These are phyloP conservation scores for Shinisaurus crocodilurus DNA, from an alignment of 2,113 vertebrate species.

Conservation along the genomic window DNA sequence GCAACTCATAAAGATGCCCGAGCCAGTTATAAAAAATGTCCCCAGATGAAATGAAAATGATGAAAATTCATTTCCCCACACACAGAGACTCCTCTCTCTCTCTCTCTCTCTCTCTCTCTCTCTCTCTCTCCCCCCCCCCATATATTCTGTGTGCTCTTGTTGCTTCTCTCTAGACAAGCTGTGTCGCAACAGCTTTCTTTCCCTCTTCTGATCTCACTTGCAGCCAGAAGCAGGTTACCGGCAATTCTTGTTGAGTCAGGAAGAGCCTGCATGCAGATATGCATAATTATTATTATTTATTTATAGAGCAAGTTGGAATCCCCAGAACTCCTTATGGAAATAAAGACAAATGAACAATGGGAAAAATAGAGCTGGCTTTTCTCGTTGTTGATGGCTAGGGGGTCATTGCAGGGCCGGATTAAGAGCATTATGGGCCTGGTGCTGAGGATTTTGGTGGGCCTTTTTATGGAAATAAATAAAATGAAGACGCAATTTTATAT, in stretches of 20 bases:
- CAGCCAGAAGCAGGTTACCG: not conserved
- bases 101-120: too few species aligned
- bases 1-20: conserved; percentile 22
- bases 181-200: conserved; percentile 14
- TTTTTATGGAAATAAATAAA: too few species aligned
- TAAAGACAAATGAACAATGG: conserved; percentile 16
- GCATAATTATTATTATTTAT: not conserved
- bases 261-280: not conserved
- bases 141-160: not conserved
- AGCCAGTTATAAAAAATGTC: not conserved
- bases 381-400: not conserved
- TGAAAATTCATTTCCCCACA: conserved; percentile 31
- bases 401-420: too few species aligned
- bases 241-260: conserved; percentile 8
- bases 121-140: too few species aligned
- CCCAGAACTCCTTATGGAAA: not conserved
- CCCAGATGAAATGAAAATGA: not conserved
- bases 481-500: too few species aligned
- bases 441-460: too few species aligned
- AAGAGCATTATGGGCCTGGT: too few species aligned
- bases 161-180: conserved; percentile 16
- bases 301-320: conserved; percentile 8
- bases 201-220: conserved; percentile 27
- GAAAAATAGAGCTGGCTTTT: not conserved
- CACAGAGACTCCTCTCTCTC: conserved; percentile 9